Evolutionary conservation across 2,888 invertebrate genomes (phyloP), one percentile per base, ranked within the genome.

Genomic region (Phoenoteleia sp.): DNA sequence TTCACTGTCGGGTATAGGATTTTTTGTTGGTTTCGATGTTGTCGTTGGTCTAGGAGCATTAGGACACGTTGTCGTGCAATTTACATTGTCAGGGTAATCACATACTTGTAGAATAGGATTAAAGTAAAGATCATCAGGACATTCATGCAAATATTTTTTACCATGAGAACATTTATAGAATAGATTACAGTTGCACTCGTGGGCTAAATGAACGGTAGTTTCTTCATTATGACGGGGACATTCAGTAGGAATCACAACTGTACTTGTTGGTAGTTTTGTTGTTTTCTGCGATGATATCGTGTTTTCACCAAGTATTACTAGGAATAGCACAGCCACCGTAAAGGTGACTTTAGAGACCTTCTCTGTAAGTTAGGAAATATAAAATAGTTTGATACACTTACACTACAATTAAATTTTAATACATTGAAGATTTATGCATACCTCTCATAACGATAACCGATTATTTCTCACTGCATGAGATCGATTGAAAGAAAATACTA

Each of bases 121-220:
- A 64, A 83, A 91, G 4, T 84, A 45, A 0, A 89, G 62, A n/a
- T 76, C 79, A 0, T 42, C 13, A 4, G 88, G 87, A 49, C 91
- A 91, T 17, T 75, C 45, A 9, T 17, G 47, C 0, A 67, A 2
- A 3, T 71, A 15, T 42, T 87, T 87, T 2, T 19, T 0, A 0
- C 88, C 89, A 1, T 80, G 19, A 0, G 58, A 29, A 21, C 91
- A 91, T 52, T 86, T 71, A 52, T 88, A 90, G 60, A 87, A 91
- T 0, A 60, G 21, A 0, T 79, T 75, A 45, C 91, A 91, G 15
- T 88, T 64, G 2, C 45, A 39, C n/a, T 80, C 76, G 56, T 91
- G 85, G 0, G 88, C 64, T 17, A 79, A 5, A 9, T 82, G 79
- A 23, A 67, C 81, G 6, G 45, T 17, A 1, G 15, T 1, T n/a